Evolutionary conservation across 2,113 vertebrate species (phyloP).

Genomic region (Dryoscopus gambensis): DNA sequence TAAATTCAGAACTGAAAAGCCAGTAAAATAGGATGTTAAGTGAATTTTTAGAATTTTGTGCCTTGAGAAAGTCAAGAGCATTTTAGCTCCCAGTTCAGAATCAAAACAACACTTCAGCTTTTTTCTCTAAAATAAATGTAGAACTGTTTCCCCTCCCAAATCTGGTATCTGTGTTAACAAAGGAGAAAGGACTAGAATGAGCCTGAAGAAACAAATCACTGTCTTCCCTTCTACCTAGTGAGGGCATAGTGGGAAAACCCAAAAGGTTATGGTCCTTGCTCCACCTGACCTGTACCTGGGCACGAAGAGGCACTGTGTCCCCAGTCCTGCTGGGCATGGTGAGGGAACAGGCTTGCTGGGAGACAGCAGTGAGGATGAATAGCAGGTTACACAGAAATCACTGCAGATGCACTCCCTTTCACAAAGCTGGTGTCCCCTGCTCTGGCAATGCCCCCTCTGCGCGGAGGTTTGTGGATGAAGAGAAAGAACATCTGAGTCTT

Average conservation of each 20-base stretch:
- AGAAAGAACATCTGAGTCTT: background rate
- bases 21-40: background rate
- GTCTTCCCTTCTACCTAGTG: background rate
- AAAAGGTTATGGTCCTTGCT: background rate
- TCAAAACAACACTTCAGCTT: background rate
- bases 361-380: background rate
- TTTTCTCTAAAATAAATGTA: background rate
- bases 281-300: background rate
- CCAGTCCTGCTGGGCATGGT: background rate
- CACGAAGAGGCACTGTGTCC: fast-evolving
- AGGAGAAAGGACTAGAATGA: background rate
- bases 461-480: background rate
- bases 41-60: conserved; percentile 30
- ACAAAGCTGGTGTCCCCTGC: background rate
- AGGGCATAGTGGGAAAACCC: background rate
- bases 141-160: background rate
- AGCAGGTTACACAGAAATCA: background rate
- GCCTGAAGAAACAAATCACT: background rate
- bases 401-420: background rate
- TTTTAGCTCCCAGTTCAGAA: background rate
- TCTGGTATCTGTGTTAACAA: background rate
- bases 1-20: conserved; percentile 13
- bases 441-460: background rate
- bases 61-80: conserved; percentile 32
- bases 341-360: background rate